These are phyloP conservation scores for Noctua fimbriata DNA, from an alignment of 2,888 invertebrate genomes.

Conservation along the genomic window DNA sequence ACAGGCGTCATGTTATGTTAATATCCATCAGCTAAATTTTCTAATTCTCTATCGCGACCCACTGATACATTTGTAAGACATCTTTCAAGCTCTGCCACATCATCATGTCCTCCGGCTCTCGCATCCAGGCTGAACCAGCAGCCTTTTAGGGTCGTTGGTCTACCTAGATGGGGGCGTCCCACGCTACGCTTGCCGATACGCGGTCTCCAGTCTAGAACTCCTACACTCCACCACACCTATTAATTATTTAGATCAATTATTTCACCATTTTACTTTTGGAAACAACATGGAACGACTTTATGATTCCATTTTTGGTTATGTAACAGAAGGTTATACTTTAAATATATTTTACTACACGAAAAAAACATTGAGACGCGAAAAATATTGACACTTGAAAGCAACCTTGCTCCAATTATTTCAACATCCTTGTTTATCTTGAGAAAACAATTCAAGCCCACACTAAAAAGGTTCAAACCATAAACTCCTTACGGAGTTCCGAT, in stretches of 20 bases:
- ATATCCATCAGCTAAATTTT: no score
- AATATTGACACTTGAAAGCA: conserved; percentile 21
- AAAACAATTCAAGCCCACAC: conserved; percentile 50
- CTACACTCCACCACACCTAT: no score
- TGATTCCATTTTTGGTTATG: neutral
- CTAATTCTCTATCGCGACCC: no score
- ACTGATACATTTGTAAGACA: no score
- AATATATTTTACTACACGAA: neutral
- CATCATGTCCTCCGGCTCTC: no score
- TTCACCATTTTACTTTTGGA: neutral
- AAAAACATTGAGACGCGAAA: neutral
- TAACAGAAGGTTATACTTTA: conserved; percentile 10
- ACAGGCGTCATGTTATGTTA: no score
- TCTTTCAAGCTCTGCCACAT: no score
- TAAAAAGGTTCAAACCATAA: conserved; percentile 17
- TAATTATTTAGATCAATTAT: neutral
- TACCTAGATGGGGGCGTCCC: no score
- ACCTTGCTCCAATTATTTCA: conserved; percentile 59
- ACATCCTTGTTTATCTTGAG: conserved; percentile 37
- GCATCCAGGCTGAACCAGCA: no score
- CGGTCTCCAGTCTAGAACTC: no score
- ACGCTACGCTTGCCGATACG: no score
- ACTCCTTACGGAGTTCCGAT: conserved; percentile 49
- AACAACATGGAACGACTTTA: neutral
- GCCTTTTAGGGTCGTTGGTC: no score